These are phyloP conservation scores for Scrobipalpa costella DNA, from an alignment of 2,888 invertebrate genomes.

Conservation along the genomic window DNA sequence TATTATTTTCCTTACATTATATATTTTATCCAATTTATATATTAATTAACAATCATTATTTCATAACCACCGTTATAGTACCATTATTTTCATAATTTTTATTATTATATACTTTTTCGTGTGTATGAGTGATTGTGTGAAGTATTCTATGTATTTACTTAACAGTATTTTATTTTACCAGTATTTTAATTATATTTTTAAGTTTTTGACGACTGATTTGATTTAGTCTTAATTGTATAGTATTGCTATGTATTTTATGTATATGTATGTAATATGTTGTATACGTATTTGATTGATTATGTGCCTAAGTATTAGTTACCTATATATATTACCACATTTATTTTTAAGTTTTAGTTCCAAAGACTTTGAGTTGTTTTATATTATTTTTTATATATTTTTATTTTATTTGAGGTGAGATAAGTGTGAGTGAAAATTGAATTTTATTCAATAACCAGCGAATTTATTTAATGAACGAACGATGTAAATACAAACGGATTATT, in stretches of 20 bases:
- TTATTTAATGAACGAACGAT: slow-evolving; percentile 39
- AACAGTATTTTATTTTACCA: slow-evolving; percentile 33
- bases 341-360: slow-evolving; percentile 68
- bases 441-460: slow-evolving; percentile 54
- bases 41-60: not conserved
- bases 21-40: slow-evolving; percentile 8
- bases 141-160: slow-evolving; percentile 24
- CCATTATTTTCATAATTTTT: not conserved
- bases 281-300: slow-evolving; percentile 27
- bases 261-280: slow-evolving; percentile 30
- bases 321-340: slow-evolving; percentile 47
- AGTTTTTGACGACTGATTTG: slow-evolving; percentile 30
- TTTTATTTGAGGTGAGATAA: slow-evolving; percentile 29
- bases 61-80: slow-evolving; percentile 9
- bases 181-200: slow-evolving; percentile 30
- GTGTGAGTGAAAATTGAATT: slow-evolving; percentile 61
- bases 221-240: slow-evolving; percentile 34
- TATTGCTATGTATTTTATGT: slow-evolving; percentile 37
- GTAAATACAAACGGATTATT: slow-evolving; percentile 38
- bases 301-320: not conserved
- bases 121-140: slow-evolving; percentile 24
- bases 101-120: slow-evolving; percentile 21
- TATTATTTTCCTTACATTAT: not conserved
- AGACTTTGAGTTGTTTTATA: slow-evolving; percentile 52
- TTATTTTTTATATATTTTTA: slow-evolving; percentile 45